A percentile compares a stretch with the other conserved stretches of the same genome.
phyloP scores from a whole-genome alignment of 1,140 invertebrate genomes.

The Drosophila orosa region DNA sequence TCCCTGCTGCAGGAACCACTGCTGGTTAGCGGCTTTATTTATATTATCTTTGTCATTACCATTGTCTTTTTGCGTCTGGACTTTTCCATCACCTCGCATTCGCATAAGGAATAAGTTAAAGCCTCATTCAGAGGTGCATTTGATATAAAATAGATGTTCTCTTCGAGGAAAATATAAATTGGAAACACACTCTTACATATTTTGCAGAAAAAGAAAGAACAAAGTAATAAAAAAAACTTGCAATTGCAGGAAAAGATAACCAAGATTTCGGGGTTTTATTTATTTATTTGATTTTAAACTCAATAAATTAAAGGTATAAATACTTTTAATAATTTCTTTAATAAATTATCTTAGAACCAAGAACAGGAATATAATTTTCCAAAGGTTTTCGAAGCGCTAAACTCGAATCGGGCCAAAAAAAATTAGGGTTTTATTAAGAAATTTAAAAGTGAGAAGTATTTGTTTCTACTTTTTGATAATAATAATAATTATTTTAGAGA shows the following conservation, averaged over 20 bases:
- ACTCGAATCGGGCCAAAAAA: too few species aligned
- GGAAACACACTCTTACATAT: conserved; percentile 1
- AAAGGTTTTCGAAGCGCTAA: too few species aligned
- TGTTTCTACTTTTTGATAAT: too few species aligned
- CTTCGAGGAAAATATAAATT: conserved; percentile 19
- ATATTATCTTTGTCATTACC: conserved; percentile 94
- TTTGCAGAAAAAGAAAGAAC: conserved; percentile 22
- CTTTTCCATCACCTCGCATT: conserved; percentile 92
- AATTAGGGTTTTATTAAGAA: too few species aligned
- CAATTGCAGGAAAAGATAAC: neutral
- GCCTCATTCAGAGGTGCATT: neutral
- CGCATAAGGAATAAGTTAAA: conserved; percentile 84
- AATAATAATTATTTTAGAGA: too few species aligned
- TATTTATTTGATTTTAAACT: too few species aligned
- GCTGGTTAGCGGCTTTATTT: conserved; percentile 94
- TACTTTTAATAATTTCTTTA: too few species aligned
- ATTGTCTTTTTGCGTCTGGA: conserved; percentile 98
- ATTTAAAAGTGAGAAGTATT: too few species aligned
- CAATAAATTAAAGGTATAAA: too few species aligned
- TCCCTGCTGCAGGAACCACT: conserved; percentile 97
- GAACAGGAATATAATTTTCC: too few species aligned
- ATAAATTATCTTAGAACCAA: too few species aligned
- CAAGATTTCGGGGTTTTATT: neutral
- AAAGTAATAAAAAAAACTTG: conserved; percentile 15
- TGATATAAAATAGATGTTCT: conserved; percentile 19